Conservation (phyloP, 35 echinoderm and acorn worm species). For the Patiria miniata region DNA sequence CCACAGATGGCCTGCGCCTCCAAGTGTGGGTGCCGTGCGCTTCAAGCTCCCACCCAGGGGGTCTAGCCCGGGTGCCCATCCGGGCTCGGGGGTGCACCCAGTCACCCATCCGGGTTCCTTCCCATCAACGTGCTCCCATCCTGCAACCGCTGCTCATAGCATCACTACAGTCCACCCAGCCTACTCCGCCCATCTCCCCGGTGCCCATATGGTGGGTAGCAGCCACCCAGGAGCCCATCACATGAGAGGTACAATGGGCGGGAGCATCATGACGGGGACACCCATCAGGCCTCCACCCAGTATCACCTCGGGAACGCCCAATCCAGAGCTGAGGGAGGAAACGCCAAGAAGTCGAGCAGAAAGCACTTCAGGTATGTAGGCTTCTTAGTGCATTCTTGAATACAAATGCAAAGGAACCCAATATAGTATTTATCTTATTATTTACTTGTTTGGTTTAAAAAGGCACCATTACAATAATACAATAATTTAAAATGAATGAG, state of each 20-base stretch:
- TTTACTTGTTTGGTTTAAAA: too few species aligned
- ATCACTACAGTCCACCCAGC: background rate
- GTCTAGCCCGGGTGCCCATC: conserved; percentile 29
- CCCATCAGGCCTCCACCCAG: conserved; percentile 56
- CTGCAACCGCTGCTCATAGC: background rate
- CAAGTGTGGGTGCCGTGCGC: background rate
- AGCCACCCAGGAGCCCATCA: conserved; percentile 1
- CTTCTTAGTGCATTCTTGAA: too few species aligned
- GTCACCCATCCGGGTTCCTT: conserved; percentile 37
- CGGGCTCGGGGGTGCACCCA: conserved; percentile 9
- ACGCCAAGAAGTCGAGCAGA: conserved; percentile 22
- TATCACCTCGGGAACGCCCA: conserved; percentile 56
- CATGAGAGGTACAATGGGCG: background rate
- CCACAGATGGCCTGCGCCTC: background rate
- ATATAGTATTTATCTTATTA: too few species aligned
- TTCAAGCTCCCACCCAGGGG: conserved; percentile 10
- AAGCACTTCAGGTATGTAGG: conserved; percentile 1
- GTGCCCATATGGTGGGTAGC: conserved; percentile 16
- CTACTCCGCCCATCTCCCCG: background rate
- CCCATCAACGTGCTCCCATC: background rate
- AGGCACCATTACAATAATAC: too few species aligned
- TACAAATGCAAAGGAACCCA: too few species aligned
- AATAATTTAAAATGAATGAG: too few species aligned
- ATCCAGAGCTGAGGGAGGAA: conserved; percentile 50
- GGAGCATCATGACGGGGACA: conserved; percentile 66